Percentiles rank a stretch among this genome's conserved stretches.
These are phyloP conservation scores for Semicossyphus pulcher DNA, from an alignment of 2,113 vertebrate species.

Conservation along the genomic window DNA sequence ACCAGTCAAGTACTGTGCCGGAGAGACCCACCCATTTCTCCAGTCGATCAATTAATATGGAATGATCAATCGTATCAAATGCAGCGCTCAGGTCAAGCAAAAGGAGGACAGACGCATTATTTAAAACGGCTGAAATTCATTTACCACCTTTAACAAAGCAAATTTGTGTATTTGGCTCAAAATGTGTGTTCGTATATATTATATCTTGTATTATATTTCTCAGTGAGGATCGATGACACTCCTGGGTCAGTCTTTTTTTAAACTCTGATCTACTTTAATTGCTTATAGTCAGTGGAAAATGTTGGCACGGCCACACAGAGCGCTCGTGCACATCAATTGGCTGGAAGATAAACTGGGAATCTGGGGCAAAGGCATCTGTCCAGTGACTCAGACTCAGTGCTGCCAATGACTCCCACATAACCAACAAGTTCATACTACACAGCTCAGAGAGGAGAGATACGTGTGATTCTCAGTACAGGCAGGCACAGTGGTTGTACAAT, in stretches of 20 bases:
- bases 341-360: conserved; percentile 54
- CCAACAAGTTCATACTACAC: neutral
- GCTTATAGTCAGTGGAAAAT: conserved; percentile 1
- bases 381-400: conserved; percentile 9
- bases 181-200: too few relatives aligned
- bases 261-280: neutral
- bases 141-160: too few relatives aligned
- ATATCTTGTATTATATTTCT: neutral
- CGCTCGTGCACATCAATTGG: neutral
- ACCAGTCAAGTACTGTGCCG: too few relatives aligned
- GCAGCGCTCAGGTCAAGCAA: too few relatives aligned
- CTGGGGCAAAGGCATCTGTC: conserved; percentile 59
- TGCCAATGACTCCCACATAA: neutral
- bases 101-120: too few relatives aligned
- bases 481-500: neutral
- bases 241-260: neutral
- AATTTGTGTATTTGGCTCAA: too few relatives aligned
- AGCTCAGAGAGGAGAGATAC: neutral
- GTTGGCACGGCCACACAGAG: neutral
- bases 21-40: too few relatives aligned
- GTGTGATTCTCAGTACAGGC: neutral
- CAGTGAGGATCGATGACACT: neutral
- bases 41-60: too few relatives aligned
- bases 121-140: too few relatives aligned
- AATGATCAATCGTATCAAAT: too few relatives aligned